These are phyloP conservation scores for Platysteira castanea DNA, from an alignment of 2,113 vertebrate genomes.

Conservation along the genomic window DNA sequence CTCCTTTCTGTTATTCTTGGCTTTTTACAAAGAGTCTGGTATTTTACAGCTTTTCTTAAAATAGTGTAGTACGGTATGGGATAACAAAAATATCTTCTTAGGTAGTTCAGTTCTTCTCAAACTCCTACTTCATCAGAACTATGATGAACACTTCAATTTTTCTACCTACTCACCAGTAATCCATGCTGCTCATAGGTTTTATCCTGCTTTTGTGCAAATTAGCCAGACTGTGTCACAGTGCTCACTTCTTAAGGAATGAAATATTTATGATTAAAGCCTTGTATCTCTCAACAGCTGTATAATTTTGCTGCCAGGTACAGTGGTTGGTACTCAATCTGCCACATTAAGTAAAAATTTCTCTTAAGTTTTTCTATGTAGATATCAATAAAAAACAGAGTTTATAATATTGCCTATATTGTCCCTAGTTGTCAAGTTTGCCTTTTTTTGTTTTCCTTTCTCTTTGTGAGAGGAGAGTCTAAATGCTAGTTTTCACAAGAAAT, in stretches of 20 bases:
- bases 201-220: neutral
- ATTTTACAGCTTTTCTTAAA: neutral
- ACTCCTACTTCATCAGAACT: constrained; percentile 13
- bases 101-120: neutral
- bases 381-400: neutral
- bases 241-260: neutral
- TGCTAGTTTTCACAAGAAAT: neutral
- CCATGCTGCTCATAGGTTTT: neutral
- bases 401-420: neutral
- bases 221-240: neutral
- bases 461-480: neutral
- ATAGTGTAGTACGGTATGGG: neutral
- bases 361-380: neutral
- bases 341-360: neutral
- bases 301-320: neutral
- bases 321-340: neutral
- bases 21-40: neutral
- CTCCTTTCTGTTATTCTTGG: neutral
- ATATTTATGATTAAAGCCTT: neutral
- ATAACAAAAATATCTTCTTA: neutral
- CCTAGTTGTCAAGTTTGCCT: neutral
- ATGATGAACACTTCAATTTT: neutral
- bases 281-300: neutral
- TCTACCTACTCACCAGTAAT: neutral
- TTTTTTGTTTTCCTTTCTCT: neutral